Base-by-base conservation (phyloP, 2,797 vertebrate genomes). In the Eupleurogrammus muticus region DNA sequence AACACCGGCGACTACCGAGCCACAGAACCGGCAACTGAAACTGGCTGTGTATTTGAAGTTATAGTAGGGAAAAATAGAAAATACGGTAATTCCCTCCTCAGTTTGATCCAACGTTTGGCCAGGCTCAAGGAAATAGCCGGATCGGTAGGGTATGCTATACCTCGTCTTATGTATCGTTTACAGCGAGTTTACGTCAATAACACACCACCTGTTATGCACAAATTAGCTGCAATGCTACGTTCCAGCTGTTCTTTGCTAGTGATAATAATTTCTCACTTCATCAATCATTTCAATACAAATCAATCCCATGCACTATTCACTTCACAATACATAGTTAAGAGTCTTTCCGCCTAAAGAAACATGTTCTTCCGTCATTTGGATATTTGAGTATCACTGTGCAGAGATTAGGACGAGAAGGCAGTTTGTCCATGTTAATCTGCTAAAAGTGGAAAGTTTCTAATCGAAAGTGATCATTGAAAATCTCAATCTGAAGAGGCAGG, bases 1-100 rank as follows among this genome's bases (percentile, higher is more conserved):
- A 44, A 83, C 42, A 63, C 58, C 20, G 46, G 21, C 28, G 42
- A 66, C 3, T 11, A 32, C 19, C 0, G 34, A 24, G 10, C 13
- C 34, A 35, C 5, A 16, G 24, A 47, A 2, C 14, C 5, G 19
- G 4, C 10, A 9, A 14, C 2, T 11, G 16, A 46, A 51, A 19
- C 23, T 28, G 36, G 34, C 32, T 52, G 11, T 42, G 13, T 52
- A 40, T 10, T 3, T 4, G 9, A 5, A 24, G 13, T 32, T 23
- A 12, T 17, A 17, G 2, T 12, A 5, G 1, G 47, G 47, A n/a
- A 42, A 0, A 10, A 2, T 7, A 21, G 2, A 48, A n/a, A 6
- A 17, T 4, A 2, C 16, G 1, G 13, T 13, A n/a, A 40, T 49
- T 38, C n/a, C 51, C n/a, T 44, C 16, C 17, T 8, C 7, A 17